Conservation (phyloP, 2,888 invertebrate genomes). For the Pachliopta kotzebuea region DNA sequence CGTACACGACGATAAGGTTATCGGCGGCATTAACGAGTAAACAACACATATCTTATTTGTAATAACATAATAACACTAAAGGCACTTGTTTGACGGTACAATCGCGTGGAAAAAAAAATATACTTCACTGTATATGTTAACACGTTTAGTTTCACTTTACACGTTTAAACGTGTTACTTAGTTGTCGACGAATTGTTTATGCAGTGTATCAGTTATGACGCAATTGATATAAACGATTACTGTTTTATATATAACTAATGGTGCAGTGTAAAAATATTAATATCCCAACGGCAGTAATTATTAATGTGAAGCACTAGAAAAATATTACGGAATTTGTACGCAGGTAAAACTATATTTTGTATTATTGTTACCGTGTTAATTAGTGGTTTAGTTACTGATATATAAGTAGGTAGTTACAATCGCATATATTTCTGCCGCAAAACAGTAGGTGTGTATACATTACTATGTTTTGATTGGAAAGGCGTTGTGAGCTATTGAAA, state of each 20-base stretch:
- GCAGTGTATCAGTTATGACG: background rate
- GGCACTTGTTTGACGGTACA: constrained; percentile 39
- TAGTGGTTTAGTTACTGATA: no score
- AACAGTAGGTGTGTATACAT: no score
- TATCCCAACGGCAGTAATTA: no score
- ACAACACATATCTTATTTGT: constrained; percentile 65
- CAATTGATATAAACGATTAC: background rate
- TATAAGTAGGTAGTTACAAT: no score
- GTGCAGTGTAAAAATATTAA: no score
- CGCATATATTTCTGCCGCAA: no score
- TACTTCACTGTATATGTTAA: background rate
- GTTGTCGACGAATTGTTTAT: background rate
- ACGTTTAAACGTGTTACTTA: background rate
- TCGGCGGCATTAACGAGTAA: constrained; percentile 68
- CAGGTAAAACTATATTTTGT: no score
- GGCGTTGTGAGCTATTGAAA: no score
- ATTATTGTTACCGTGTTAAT: no score
- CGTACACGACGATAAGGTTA: constrained; percentile 59
- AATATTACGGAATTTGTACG: no score
- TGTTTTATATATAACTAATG: background rate
- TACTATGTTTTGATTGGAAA: no score
- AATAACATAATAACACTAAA: constrained; percentile 49
- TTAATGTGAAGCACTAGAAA: no score
- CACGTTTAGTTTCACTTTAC: constrained; percentile 2
- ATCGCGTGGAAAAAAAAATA: constrained; percentile 35